phyloP scores from a whole-genome alignment of 2,888 invertebrate genomes.

The Agrilus cyanescens region DNA sequence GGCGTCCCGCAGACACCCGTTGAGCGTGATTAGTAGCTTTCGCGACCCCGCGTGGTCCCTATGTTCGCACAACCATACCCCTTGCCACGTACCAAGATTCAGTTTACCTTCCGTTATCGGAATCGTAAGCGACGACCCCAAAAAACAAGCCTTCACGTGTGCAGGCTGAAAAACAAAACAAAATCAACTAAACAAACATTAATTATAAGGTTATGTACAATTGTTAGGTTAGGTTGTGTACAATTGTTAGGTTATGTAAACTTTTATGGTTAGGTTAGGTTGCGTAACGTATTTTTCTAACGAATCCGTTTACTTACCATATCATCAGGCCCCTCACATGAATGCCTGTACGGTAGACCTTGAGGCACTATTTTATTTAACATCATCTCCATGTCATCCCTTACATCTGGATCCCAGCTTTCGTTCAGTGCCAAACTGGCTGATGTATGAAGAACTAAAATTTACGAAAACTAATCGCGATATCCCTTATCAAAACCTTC shows the following conservation, averaged over 20 bases:
- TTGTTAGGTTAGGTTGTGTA: not conserved
- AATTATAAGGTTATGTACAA: not conserved
- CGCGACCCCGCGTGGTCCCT: conserved; percentile 90
- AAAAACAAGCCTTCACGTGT: conserved; percentile 92
- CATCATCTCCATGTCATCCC: conserved; percentile 99
- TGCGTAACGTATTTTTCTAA: not conserved
- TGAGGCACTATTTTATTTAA: conserved; percentile 97
- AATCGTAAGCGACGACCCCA: conserved; percentile 90
- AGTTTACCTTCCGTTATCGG: conserved; percentile 93
- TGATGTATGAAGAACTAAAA: conserved; percentile 93
- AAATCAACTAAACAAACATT: not conserved
- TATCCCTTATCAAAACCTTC: no score
- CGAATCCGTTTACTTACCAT: conserved; percentile 58
- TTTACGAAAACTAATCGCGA: no score
- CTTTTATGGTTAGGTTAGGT: not conserved
- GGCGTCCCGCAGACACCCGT: conserved; percentile 80
- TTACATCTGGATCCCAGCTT: conserved; percentile 96
- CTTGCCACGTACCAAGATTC: conserved; percentile 95
- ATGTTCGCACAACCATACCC: conserved; percentile 97
- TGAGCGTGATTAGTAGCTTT: conserved; percentile 72
- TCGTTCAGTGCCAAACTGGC: conserved; percentile 95
- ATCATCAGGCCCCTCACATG: conserved; percentile 96
- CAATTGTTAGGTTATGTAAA: not conserved
- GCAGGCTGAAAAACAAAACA: conserved; percentile 59
- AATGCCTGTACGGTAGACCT: conserved; percentile 90